Base-by-base conservation (phyloP, 35 echinoderm and acorn worm genomes). In the Chiridota heheva region DNA sequence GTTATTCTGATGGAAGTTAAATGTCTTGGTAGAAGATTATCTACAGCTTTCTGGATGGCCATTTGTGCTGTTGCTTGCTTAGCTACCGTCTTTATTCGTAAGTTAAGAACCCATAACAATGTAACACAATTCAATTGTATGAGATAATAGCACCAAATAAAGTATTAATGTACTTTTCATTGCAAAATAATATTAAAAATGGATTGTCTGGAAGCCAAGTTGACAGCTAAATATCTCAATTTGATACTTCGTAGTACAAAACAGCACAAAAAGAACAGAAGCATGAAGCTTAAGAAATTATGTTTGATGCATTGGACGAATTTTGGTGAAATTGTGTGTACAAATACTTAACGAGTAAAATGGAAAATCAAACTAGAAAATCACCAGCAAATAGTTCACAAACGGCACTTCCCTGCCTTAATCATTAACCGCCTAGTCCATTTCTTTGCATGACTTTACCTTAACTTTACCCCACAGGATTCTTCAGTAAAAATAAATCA, bases 21-120 rank as follows among this genome's bases (percentile, higher is more conserved):
- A n/a, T n/a, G n/a, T n/a, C 44, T 82, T 26, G 89, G 89, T 5
- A 62, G 89, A 40, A 37, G 83, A 7, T 5, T 37, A 3, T 32
- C 67, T 28, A 81, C 78, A 33, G 72, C 60, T 43, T 49, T 63
- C 35, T 44, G 72, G 18, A 61, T 91, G 64, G 13, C 86, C 26
- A 40, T 91, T 46, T 82, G 74, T n/a, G 89, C 82, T 0, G 20
- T 74, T 17, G 74, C 62, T 22, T 91, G 89, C 40, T 32, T 91
- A 5, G 28, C 82, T 26, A 82, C 84, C 37, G 43, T 73, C 0
- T 70, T 91, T 31, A 46, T 72, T 57, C 83, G 89, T 91, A 67
- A 80, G 89, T 86, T 53, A 53, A 13, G 12, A 13, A 13, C 10
- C 12, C 10, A 13, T 12, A 12, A 53, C 10, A 13, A 12, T 53